Conservation (phyloP, 1,140 invertebrate species). For the Aphelenchoides besseyi region DNA sequence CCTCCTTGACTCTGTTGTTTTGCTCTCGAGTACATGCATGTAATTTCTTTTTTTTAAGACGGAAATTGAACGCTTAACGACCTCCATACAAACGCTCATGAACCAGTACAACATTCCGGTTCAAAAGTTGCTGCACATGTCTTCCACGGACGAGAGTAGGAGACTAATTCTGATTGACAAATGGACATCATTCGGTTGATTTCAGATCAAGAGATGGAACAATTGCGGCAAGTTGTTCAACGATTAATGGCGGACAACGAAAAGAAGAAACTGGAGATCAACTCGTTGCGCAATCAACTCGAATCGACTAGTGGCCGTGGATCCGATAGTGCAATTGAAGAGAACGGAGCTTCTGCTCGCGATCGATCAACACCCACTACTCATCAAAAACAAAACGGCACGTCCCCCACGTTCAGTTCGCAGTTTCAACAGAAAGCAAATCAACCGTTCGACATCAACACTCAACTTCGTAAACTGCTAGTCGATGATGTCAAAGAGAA, state of each 20-base stretch:
- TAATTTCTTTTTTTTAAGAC: conserved; percentile 56
- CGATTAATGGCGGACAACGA: conserved; percentile 66
- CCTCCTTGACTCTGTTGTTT: not conserved
- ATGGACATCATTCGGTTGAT: not conserved
- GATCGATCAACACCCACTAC: not conserved
- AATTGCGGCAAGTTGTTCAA: conserved; percentile 66
- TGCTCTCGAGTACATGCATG: conserved; percentile 38
- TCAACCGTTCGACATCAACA: conserved; percentile 52
- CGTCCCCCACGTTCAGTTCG: not conserved
- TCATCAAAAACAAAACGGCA: not conserved
- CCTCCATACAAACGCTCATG: conserved; percentile 35
- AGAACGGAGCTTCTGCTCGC: not conserved
- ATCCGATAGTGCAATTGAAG: not conserved
- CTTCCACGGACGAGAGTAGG: conserved; percentile 4
- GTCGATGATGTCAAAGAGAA: conserved; percentile 55
- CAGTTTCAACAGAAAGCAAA: conserved; percentile 3
- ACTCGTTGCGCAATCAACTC: conserved; percentile 64
- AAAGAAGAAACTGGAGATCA: conserved; percentile 66
- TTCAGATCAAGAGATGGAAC: conserved; percentile 66
- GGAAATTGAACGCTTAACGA: conserved; percentile 49
- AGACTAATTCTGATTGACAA: not conserved
- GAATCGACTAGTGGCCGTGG: conserved; percentile 23
- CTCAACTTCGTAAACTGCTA: conserved; percentile 56
- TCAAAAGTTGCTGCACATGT: conserved; percentile 16
- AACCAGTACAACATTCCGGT: conserved; percentile 21